Evolutionary conservation across 2,113 vertebrate species (phyloP), one percentile per base, ranked within the genome.

Genomic region (Danionella cerebrum): DNA sequence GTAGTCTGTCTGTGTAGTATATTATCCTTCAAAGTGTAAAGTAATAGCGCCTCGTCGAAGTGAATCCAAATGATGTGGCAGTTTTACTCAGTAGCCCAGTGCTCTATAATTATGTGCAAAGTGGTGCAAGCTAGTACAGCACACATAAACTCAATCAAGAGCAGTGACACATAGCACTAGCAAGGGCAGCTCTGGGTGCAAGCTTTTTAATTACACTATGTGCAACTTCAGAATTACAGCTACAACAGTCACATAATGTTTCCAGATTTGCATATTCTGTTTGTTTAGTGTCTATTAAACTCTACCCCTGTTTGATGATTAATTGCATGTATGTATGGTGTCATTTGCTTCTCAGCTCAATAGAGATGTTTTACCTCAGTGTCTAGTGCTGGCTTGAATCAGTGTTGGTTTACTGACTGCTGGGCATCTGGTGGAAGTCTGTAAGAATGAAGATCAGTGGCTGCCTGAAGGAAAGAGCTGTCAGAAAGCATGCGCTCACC

Each of bases 141-240:
- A 27, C 53, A 14, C 35, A 45, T 29, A 5, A 12, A 60, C 45
- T 48, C 24, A 35, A 62, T 53, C 36, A 44, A 7, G 7, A 41
- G 55, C 4, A n/a, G 19, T 33, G 14, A 11, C n/a, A 16, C 10
- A 1, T 5, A 12, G 7, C 18, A 6, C 44, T 6, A 25, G 21
- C 27, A 19, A 25, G 36, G 16, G n/a, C 45, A 48, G 10, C 52
- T 45, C 27, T 8, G 47, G 47, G 29, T 57, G 38, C 11, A 22
- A 62, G 57, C 47, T 13, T 62, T 70, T 70, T 70, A 70, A 70
- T 63, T 70, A 70, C 67, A 27, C 16, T 63, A 44, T 62, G 36
- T 69, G 45, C 62, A 53, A 63, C 47, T 70, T 70, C 47, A 62
- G 42, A 63, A 70, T 53, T 41, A 53, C 31, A 33, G 44, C 59